Evolutionary conservation across 2,113 vertebrate species (phyloP), one percentile per base, ranked within the genome.

Genomic region (Empidonax alnorum): DNA sequence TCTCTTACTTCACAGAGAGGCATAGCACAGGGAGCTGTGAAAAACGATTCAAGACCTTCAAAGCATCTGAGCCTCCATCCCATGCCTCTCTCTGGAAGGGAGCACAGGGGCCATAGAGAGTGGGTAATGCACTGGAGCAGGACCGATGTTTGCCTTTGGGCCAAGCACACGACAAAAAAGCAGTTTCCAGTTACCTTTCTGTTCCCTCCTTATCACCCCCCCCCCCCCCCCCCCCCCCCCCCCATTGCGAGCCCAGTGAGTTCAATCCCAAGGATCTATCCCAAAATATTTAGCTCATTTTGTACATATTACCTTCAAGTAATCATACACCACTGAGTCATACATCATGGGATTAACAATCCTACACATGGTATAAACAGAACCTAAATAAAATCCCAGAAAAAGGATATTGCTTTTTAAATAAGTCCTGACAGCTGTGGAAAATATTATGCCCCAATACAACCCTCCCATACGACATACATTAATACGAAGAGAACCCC

Each of bases 331-430:
- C 94, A 94, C 94, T 94, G 93, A 97, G 92, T 98, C 98, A 98
- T 98, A 97, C 95, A 89, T 91, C 81, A 82, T 89, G 93, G 97
- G 97, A 97, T 98, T 97, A 97, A 95, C 97, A 96, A 94, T 97
- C 97, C 95, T 97, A 92, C 97, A 87, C 96, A 73, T 88, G 97
- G 97, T 94, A 95, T 97, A 98, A 98, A 98, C 98, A 98, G 97
- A 97, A 96, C 89, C 97, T 97, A 97, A 98, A 95, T 96, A 97
- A 96, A 97, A 97, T 96, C 96, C 96, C 94, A 97, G 97, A 59
- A 82, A 96, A 97, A 97, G 98, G 97, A 96, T 98, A 97, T 98
- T 98, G 98, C 98, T 97, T 98, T 97, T 98, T 98, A 98, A 98
- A 98, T 98, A 93, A 97, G 87, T 94, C 97, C 96, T 98, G 98